Evolutionary conservation across 2,888 invertebrate genomes (phyloP), one percentile per base, ranked within the genome.

Genomic region (Amphipyra tragopoginis): DNA sequence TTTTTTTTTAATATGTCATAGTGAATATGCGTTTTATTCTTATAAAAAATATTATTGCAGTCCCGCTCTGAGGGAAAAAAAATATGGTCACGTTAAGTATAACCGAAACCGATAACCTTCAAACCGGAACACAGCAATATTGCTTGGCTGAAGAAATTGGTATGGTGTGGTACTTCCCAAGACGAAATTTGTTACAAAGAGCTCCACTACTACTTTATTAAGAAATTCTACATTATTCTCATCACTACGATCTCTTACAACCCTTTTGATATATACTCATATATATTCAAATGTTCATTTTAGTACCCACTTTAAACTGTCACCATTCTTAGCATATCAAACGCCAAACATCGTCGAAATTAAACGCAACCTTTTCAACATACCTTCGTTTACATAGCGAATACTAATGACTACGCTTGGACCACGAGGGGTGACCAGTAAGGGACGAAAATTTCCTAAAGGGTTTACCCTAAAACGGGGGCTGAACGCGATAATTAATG

Each of bases 401-500:
- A 85, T 87, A 86, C 91, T 94, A 94, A 94, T 94, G 94, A 93
- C 91, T 89, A 68, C 62, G 79, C 88, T 88, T 88, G 92, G 93
- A 89, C 88, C 79, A 83, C 87, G 83, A 86, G 85, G 93, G 94
- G 93, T 94, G 94, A 93, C 93, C 94, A 92, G 89, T 80, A 83
- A 90, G 90, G 92, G 90, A 89, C 91, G 92, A 92, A 93, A 92
- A 89, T 90, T 91, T 93, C 90, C 90, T 80, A 93, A 94, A 94
- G 94, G 94, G 94, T 93, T 86, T 92, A 88, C 93, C 92, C 92
- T 90, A 90, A 92, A 92, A 88, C 90, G 84, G 90, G 92, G 90
- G 88, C 84, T 85, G 84, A 83, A 82, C 84, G 85, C 88, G 89
- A 93, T 93, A 94, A 94, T 94, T 94, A 94, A 92, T 93, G 93